Evolutionary conservation across 2,113 vertebrate genomes (phyloP), one percentile per base, ranked within the genome.

Genomic region (Toxotes chatareus): DNA sequence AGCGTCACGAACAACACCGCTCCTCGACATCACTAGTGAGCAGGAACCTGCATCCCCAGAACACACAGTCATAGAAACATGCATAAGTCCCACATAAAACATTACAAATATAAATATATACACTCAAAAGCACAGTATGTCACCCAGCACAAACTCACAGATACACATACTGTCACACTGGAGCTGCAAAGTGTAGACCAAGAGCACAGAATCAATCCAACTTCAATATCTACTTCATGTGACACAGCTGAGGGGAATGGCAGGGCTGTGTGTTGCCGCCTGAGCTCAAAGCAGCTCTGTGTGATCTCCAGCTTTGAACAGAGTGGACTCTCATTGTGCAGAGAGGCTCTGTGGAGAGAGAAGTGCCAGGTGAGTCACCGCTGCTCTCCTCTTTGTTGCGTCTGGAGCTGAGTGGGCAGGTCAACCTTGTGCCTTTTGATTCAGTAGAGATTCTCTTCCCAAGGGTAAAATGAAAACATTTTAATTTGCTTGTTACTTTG

Each of bases 401-500:
- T 78, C 80, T 84, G 70, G 67, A 82, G 85, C 76, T 71, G 79
- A 87, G 86, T 87, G 88, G 85, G 87, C 74, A 78, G 77, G 79
- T 90, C 85, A 85, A 62, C 76, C 80, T 84, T 80, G 67, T 49
- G 65, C 49, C 73, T 79, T 83, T 80, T 67, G 44, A 77, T 73
- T 84, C 31, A 19, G 34, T 51, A 31, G 38, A 46, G 51, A 69
- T 42, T 79, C 70, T 76, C 64, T 59, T 77, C 62, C 60, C 57
- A 55, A 31, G 38, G 40, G 19, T 17, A 40, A 57, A 31, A 63
- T n/a, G n/a, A 8, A 17, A 36, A 44, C n/a, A 46, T 31, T 40
- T 44, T 40, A 16, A 70, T 71, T 57, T 70, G 10, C 5, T 62
- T 55, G 32, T 80, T 66, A 21, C 16, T 67, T 40, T 44, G 21